These are phyloP conservation scores for Dendropsophus ebraccatus DNA, from an alignment of 2,113 vertebrate genomes.

Conservation along the genomic window DNA sequence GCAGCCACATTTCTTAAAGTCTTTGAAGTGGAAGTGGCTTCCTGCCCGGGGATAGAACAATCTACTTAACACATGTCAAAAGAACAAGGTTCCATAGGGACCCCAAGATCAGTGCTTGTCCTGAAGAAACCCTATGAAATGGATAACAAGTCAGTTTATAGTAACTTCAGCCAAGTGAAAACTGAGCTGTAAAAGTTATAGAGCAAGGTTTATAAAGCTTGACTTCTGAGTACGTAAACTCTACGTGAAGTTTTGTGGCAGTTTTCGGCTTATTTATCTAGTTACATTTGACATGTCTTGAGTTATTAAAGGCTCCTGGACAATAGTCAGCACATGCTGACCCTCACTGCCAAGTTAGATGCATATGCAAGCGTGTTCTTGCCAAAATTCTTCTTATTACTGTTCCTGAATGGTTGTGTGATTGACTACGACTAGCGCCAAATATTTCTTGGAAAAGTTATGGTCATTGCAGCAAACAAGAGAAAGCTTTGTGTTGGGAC, in stretches of 20 bases:
- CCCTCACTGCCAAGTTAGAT: conserved; percentile 8
- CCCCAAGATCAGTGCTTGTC: neutral
- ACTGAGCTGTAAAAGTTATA: neutral
- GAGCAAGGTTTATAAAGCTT: neutral
- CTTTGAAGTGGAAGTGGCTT: neutral
- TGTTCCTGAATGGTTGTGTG: conserved; percentile 1
- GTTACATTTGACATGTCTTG: neutral
- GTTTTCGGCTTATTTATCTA: neutral
- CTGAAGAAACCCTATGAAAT: neutral
- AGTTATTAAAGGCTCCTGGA: neutral
- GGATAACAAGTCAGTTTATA: neutral
- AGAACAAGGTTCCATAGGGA: neutral
- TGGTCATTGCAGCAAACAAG: neutral
- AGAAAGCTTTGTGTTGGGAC: neutral
- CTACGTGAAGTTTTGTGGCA: neutral
- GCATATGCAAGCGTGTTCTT: neutral
- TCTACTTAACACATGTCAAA: neutral
- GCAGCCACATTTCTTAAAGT: neutral
- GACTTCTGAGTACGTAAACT: neutral
- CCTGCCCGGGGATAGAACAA: neutral
- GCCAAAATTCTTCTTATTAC: conserved; percentile 24
- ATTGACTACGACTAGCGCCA: conserved; percentile 13
- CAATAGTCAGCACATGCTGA: neutral
- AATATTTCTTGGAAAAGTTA: neutral
- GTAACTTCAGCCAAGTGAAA: neutral